These are phyloP conservation scores for Nomada lathburiana DNA, from an alignment of 2,888 invertebrate genomes.

Conservation along the genomic window DNA sequence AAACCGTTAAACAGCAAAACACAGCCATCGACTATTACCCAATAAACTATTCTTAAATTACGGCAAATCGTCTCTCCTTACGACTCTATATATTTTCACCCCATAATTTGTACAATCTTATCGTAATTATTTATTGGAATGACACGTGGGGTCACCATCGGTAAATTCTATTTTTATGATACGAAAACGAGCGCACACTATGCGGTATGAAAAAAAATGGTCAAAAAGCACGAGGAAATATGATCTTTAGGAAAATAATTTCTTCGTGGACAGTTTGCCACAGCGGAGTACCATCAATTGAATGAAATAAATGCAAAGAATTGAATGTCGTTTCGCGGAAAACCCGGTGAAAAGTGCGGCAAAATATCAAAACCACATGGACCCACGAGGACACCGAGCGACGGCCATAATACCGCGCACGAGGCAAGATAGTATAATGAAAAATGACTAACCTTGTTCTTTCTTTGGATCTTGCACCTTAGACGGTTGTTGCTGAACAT, in stretches of 20 bases:
- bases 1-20: constrained; percentile 1
- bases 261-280: background rate
- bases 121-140: constrained; percentile 21
- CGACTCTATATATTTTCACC: background rate
- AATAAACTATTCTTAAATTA: background rate
- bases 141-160: constrained; percentile 38
- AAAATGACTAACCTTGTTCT: constrained; percentile 82
- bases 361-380: constrained; percentile 68
- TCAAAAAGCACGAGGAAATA: constrained; percentile 24
- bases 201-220: constrained; percentile 35
- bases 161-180: constrained; percentile 62
- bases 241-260: background rate
- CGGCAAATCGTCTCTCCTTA: background rate
- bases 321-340: constrained; percentile 4
- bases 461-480: constrained; percentile 81
- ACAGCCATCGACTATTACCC: background rate
- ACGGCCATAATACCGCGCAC: constrained; percentile 77
- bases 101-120: background rate
- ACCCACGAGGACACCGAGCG: constrained; percentile 62
- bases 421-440: constrained; percentile 62
- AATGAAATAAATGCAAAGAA: background rate
- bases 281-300: background rate
- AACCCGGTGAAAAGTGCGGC: constrained; percentile 23
- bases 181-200: constrained; percentile 46
- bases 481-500: constrained; percentile 75